A percentile compares a stretch with the other conserved stretches of the same genome.
phyloP scores from a whole-genome alignment of 2,113 vertebrate genomes.

The Bubo bubo region DNA sequence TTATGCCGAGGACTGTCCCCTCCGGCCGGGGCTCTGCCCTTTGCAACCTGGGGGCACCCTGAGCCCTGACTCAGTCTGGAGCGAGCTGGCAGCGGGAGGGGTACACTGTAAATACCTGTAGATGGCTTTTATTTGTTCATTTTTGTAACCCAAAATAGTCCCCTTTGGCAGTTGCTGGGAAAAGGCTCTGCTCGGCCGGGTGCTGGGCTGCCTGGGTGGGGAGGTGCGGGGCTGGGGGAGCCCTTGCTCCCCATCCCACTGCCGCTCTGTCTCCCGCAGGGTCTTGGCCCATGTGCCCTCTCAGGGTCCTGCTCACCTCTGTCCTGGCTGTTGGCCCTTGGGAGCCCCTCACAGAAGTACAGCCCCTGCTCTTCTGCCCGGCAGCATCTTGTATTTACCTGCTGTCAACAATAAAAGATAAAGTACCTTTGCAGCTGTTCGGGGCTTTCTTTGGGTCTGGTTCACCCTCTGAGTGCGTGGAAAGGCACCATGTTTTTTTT shows the following conservation, averaged over 20 bases:
- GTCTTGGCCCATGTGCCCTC: background rate
- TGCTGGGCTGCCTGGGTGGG: background rate
- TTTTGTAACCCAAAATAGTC: background rate
- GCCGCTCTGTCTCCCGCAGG: rapidly evolving
- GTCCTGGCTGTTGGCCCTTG: background rate
- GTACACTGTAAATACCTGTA: constrained; percentile 16
- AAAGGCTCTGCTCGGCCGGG: background rate
- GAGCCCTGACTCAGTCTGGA: rapidly evolving
- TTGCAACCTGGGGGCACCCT: rapidly evolving
- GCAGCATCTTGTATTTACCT: constrained; percentile 16
- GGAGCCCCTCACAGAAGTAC: background rate
- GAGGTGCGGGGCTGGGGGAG: background rate
- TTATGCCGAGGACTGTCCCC: background rate
- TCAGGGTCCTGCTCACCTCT: rapidly evolving
- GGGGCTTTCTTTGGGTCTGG: background rate
- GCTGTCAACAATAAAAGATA: constrained; percentile 32
- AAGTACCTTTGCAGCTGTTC: background rate
- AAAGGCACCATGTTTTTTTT: background rate
- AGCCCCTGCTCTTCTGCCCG: background rate
- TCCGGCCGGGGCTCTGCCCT: background rate
- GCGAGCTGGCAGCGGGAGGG: rapidly evolving
- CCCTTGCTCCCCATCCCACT: background rate
- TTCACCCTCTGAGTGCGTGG: background rate
- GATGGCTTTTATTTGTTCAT: constrained; percentile 28
- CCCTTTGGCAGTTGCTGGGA: background rate